Conservation (phyloP, 2,888 invertebrate species). For the Glaucopsyche alexis region DNA sequence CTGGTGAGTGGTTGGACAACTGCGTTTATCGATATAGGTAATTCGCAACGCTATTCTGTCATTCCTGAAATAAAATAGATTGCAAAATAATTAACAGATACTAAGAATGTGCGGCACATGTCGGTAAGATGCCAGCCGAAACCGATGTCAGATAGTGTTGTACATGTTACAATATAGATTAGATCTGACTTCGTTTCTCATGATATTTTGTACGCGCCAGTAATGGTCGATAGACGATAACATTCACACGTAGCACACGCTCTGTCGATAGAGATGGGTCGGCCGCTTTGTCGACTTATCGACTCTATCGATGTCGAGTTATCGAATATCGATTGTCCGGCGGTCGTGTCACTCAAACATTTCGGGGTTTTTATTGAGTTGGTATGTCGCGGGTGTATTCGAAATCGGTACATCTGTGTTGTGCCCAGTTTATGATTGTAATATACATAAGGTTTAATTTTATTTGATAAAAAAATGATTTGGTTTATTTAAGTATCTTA, state of each 20-base stretch:
- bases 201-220: constrained; percentile 54
- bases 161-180: constrained; percentile 48
- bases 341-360: constrained; percentile 77
- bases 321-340: constrained; percentile 63
- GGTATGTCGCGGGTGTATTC: constrained; percentile 60
- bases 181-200: constrained; percentile 61
- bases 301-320: constrained; percentile 69
- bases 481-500: too few species aligned
- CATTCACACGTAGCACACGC: constrained; percentile 79
- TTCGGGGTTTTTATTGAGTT: constrained; percentile 66
- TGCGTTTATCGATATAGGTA: neutral
- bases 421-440: neutral
- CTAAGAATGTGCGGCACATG: constrained; percentile 29
- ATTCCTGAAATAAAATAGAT: neutral
- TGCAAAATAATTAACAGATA: neutral
- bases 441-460: neutral
- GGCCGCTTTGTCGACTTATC: constrained; percentile 72
- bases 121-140: constrained; percentile 20
- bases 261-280: constrained; percentile 72
- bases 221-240: constrained; percentile 74
- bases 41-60: neutral
- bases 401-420: neutral
- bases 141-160: constrained; percentile 34
- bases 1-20: too few species aligned
- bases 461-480: neutral